A percentile compares a stretch with the other conserved stretches of the same genome.
Conservation (phyloP, 2,888 invertebrate species). For the Pheosia tremula region DNA sequence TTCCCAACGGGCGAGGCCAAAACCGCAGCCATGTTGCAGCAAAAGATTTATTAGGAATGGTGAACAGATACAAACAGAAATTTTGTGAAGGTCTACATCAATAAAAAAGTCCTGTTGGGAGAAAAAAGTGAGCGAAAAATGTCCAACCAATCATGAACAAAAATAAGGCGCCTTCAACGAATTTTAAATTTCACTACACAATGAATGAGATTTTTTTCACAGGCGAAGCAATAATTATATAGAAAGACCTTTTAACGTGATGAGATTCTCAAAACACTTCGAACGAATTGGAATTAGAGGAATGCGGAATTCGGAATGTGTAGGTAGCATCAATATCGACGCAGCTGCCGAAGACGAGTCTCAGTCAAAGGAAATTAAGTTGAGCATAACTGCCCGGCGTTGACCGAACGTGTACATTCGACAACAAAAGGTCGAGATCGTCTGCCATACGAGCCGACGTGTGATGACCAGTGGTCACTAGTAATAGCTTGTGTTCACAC, state of each 20-base stretch:
- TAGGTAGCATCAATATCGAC: constrained; percentile 9
- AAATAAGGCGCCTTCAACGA: not conserved
- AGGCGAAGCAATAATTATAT: not conserved
- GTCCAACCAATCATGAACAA: not conserved
- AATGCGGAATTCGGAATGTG: constrained; percentile 11
- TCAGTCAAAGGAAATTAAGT: constrained; percentile 12
- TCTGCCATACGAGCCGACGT: not conserved
- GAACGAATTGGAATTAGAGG: constrained; percentile 12
- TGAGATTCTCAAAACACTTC: constrained; percentile 11
- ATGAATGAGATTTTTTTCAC: not conserved
- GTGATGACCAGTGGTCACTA: not conserved
- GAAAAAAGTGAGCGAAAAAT: not conserved
- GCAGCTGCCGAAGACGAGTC: constrained; percentile 8
- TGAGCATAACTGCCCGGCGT: constrained; percentile 9
- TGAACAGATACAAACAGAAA: not conserved
- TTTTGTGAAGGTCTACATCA: not conserved
- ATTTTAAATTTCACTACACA: not conserved
- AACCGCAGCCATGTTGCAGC: not conserved
- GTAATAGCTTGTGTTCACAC: not conserved
- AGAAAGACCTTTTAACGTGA: constrained; percentile 3
- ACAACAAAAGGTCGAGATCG: constrained; percentile 5
- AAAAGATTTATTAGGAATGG: not conserved
- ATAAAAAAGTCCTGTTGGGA: not conserved
- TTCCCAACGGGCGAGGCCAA: constrained; percentile 1
- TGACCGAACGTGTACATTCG: not conserved